phyloP scores from a whole-genome alignment of 2,113 vertebrate species.

The Podiceps cristatus region DNA sequence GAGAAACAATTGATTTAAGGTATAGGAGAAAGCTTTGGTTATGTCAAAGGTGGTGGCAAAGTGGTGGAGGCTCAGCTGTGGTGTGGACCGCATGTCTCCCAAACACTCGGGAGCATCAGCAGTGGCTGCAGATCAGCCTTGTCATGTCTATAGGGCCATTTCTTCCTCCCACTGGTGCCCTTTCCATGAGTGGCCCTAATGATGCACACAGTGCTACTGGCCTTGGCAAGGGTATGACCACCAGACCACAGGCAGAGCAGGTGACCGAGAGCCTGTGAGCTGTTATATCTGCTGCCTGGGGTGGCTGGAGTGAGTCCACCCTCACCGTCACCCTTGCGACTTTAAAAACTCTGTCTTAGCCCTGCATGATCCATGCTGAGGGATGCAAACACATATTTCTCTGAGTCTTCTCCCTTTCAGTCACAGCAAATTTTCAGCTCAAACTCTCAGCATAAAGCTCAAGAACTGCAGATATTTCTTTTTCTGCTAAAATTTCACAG shows the following conservation, averaged over 20 bases:
- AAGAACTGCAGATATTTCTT: neutral
- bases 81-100: neutral
- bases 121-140: neutral
- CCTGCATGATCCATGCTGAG: neutral
- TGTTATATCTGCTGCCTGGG: neutral
- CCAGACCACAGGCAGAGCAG: neutral
- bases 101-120: neutral
- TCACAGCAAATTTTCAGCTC: neutral
- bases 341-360: neutral
- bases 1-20: neutral
- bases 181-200: neutral
- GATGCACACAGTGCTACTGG: neutral
- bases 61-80: neutral
- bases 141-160: neutral
- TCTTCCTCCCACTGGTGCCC: neutral
- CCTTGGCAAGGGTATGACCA: neutral
- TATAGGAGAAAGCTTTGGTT: neutral
- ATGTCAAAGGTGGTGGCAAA: neutral
- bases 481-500: neutral
- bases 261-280: neutral
- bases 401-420: neutral
- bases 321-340: neutral
- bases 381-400: neutral
- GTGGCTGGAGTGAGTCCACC: neutral
- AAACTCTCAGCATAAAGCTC: neutral